Evolutionary conservation across 2,113 vertebrate genomes (phyloP).

Genomic region (Macquaria ambigua): DNA sequence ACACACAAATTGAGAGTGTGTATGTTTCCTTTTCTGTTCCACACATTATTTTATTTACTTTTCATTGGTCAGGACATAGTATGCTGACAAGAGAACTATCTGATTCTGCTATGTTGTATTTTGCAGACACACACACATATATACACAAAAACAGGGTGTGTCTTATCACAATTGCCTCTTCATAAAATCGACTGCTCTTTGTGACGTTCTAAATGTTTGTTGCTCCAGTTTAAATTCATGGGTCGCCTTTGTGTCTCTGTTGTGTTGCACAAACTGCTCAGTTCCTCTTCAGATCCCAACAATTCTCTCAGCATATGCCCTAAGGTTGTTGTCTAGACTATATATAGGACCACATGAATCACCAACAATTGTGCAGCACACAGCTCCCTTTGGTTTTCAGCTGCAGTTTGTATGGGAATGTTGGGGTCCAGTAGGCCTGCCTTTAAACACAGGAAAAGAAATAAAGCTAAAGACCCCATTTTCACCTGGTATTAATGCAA

Average conservation of each 20-base stretch:
- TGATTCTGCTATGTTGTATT: not conserved
- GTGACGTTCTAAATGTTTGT: not conserved
- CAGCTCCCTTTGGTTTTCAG: not conserved
- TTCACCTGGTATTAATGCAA: not conserved
- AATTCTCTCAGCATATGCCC: slow-evolving; percentile 17
- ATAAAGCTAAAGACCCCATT: not conserved
- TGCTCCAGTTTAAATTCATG: not conserved
- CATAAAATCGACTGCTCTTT: not conserved
- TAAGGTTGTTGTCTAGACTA: slow-evolving; percentile 33
- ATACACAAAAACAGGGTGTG: not conserved
- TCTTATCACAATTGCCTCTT: not conserved
- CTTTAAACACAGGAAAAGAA: not conserved
- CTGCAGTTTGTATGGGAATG: not conserved
- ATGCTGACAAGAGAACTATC: not conserved
- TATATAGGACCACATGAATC: slow-evolving; percentile 56
- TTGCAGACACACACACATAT: not conserved
- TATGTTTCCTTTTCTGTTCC: not conserved
- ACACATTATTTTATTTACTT: slow-evolving; percentile 3
- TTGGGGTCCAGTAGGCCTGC: not conserved
- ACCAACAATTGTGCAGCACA: slow-evolving; percentile 21
- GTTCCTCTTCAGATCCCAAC: slow-evolving; percentile 22
- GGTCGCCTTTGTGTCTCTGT: not conserved
- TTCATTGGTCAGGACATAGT: slow-evolving; percentile 14
- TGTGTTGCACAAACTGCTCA: slow-evolving; percentile 16
- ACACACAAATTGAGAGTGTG: not conserved